A percentile compares a stretch with the other conserved stretches of the same genome.
phyloP scores from a whole-genome alignment of 2,797 vertebrate genomes.

The Squalus acanthias region DNA sequence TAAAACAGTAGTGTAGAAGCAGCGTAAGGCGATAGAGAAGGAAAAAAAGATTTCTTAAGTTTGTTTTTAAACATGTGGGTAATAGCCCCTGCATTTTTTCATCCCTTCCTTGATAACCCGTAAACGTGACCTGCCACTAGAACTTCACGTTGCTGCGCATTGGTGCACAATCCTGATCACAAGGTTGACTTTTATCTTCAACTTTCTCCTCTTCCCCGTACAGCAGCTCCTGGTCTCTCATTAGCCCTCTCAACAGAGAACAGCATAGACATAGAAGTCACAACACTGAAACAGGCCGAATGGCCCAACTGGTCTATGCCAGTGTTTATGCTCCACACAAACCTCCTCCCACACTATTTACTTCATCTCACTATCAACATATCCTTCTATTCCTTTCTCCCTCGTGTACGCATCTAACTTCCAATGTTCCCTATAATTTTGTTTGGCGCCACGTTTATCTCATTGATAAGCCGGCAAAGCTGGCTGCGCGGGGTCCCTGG shows the following conservation, averaged over 20 bases:
- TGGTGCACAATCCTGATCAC: neutral
- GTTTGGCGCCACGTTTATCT: too few species aligned
- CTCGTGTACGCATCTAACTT: neutral
- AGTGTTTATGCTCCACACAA: neutral
- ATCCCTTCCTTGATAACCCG: neutral
- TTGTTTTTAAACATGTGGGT: neutral
- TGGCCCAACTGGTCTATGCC: neutral
- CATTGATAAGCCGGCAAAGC: too few species aligned
- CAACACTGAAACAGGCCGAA: neutral
- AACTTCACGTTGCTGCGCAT: neutral
- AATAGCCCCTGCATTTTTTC: neutral
- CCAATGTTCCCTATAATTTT: too few species aligned
- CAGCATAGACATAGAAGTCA: neutral
- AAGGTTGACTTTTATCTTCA: neutral
- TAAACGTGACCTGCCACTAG: neutral
- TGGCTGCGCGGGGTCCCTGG: too few species aligned
- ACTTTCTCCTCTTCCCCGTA: neutral
- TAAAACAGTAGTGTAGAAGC: neutral
- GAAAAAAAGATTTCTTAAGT: neutral
- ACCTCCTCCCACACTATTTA: neutral
- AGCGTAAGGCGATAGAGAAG: neutral
- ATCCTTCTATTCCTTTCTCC: neutral
- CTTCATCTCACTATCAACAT: neutral
- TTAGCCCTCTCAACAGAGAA: neutral
- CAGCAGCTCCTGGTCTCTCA: neutral